Base-by-base conservation (phyloP, 1,140 invertebrate species). In the Apis dorsata region DNA sequence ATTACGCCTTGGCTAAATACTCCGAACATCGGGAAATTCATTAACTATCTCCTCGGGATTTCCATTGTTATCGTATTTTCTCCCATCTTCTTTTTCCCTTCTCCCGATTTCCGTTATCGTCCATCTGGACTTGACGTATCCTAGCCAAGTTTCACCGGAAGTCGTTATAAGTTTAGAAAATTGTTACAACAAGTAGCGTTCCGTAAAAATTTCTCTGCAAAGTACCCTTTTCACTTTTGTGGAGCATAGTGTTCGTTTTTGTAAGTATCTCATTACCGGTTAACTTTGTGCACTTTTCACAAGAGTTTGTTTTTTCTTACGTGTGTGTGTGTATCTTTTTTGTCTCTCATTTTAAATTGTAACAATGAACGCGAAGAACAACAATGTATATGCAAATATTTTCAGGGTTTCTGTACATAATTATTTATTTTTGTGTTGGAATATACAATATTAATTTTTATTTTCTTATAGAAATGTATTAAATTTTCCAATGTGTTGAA, bases 221-320 rank as follows among this genome's bases (percentile, higher is more conserved):
- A 57, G 53, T 79, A 49, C 21, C 51, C 55, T 49, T 70, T 69
- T 51, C 65, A 60, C 51, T 24, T 70, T 70, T 59, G 55, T 17
- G n/a, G n/a, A 28, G 17, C 51, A 59, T n/a, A 21, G 49, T 11
- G 24, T 70, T 79, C n/a, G 59, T 69, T 70, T 70, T 59, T 59
- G 17, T 24, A 19, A 70, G 65, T 59, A 12, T 79, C 65, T 79
- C 76, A 70, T 79, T 79, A 79, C 34, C 53, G 65, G 76, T 69
- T 79, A 70, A 24, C 74, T 51, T 76, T 24, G 34, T 68, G 28
- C 53, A 49, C 65, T 49, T n/a, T 55, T 28, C 55, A n/a, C 65
- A 28, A 72, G 53, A 13, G 65, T 7, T 34, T 28, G 13, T 19
- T 55, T 55, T 44, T n/a, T 53, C 24, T 28, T 63, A 1, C 68